These are phyloP conservation scores for Metopia argyrocephala DNA, from an alignment of 2,888 invertebrate species.

Conservation along the genomic window DNA sequence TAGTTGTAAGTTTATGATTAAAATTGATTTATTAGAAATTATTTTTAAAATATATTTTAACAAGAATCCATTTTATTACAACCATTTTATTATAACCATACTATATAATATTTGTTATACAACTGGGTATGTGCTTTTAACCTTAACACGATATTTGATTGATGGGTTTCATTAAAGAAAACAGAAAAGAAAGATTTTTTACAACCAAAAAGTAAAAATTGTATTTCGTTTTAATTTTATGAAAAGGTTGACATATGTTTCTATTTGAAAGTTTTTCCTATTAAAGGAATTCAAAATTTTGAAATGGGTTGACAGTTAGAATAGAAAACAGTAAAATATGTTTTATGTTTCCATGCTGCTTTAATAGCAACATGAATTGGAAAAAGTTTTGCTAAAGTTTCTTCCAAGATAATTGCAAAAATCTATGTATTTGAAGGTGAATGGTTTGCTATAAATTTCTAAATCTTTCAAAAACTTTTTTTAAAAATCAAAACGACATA, in stretches of 20 bases:
- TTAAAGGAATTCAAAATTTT: not conserved
- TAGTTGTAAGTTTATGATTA: not conserved
- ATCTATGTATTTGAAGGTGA: no score
- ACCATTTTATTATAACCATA: not conserved
- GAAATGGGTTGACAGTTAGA: constrained; percentile 44
- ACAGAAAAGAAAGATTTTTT: not conserved
- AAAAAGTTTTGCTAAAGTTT: no score
- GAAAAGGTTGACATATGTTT: constrained; percentile 43
- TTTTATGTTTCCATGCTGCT: not conserved
- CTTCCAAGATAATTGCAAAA: no score
- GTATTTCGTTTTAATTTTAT: not conserved
- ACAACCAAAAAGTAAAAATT: no score
- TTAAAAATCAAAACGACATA: no score
- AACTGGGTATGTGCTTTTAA: not conserved
- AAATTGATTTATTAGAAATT: not conserved
- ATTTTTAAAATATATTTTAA: constrained; percentile 19
- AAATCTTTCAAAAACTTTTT: no score
- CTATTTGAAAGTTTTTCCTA: not conserved
- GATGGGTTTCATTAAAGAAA: constrained; percentile 36
- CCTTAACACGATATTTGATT: constrained; percentile 36
- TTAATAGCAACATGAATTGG: no score
- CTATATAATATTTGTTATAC: not conserved
- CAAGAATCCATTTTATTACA: constrained; percentile 12
- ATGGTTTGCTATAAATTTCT: no score
- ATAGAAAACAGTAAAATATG: constrained; percentile 6